Percentiles rank a stretch among this genome's conserved stretches.
phyloP scores from a whole-genome alignment of 2,113 vertebrate genomes.

The Brachyistius frenatus region DNA sequence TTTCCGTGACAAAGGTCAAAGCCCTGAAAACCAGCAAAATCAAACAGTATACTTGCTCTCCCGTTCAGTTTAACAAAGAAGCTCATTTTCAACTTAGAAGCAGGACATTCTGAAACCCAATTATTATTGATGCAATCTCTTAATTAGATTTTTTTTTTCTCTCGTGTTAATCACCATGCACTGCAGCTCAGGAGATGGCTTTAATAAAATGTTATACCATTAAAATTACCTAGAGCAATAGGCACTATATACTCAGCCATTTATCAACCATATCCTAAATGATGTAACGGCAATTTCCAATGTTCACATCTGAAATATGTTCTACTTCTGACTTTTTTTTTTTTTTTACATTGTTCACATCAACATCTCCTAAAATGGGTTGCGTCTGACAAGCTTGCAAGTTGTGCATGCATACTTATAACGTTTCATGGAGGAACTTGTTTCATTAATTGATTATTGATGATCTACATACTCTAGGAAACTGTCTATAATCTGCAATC shows the following conservation, averaged over 20 bases:
- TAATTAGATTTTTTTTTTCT: conserved; percentile 43
- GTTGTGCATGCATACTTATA: not conserved
- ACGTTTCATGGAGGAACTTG: not conserved
- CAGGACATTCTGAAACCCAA: conserved; percentile 42
- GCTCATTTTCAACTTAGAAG: conserved; percentile 36
- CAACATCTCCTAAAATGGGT: not conserved
- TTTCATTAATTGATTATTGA: not conserved
- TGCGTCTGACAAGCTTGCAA: not conserved
- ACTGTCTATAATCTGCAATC: not conserved
- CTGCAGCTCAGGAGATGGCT: conserved; percentile 10
- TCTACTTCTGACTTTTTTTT: not conserved
- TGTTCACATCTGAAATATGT: not conserved
- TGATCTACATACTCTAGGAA: not conserved
- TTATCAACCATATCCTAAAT: conserved; percentile 33
- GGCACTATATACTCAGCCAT: not conserved
- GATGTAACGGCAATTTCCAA: not conserved
- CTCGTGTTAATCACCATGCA: conserved; percentile 48
- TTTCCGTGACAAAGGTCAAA: conserved; percentile 41
- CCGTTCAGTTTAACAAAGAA: not conserved
- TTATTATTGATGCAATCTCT: conserved; percentile 65
- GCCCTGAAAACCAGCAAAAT: conserved; percentile 23
- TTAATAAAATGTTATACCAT: conserved; percentile 38
- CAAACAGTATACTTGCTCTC: not conserved
- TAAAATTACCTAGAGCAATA: conserved; percentile 38
- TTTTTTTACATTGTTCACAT: not conserved